These are phyloP conservation scores for Rotaria socialis DNA, from an alignment of 2,888 invertebrate species.

Conservation along the genomic window DNA sequence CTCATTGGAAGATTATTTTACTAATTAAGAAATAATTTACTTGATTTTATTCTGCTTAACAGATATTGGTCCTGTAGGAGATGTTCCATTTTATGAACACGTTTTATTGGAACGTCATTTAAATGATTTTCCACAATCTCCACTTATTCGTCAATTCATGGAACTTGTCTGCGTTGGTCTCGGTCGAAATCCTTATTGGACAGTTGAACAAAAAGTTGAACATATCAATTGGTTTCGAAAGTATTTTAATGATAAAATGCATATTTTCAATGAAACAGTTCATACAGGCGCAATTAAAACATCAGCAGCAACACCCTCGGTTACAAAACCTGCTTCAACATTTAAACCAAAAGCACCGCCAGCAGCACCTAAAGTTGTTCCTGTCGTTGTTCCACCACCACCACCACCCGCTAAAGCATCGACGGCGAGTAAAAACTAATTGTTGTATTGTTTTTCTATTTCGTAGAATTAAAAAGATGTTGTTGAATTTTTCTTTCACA, in stretches of 20 bases:
- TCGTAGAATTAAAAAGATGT: constrained; percentile 15
- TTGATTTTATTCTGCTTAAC: constrained; percentile 50
- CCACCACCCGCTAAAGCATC: background rate
- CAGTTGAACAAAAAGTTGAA: constrained; percentile 77
- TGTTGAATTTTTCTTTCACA: constrained; percentile 21
- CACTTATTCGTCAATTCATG: constrained; percentile 93
- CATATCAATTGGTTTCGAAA: constrained; percentile 85
- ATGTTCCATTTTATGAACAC: constrained; percentile 82
- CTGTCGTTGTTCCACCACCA: background rate
- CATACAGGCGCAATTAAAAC: constrained; percentile 40
- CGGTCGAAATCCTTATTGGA: constrained; percentile 86
- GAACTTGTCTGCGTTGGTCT: constrained; percentile 86
- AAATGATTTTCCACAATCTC: constrained; percentile 76
- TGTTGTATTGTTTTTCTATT: constrained; percentile 26
- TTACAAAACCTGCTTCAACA: background rate
- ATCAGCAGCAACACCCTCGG: background rate
- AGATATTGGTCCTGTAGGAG: constrained; percentile 59
- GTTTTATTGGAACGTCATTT: constrained; percentile 82
- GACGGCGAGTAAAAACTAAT: constrained; percentile 25
- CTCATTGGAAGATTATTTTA: no score
- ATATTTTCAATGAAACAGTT: constrained; percentile 42
- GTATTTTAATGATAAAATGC: constrained; percentile 74
- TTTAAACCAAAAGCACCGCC: background rate
- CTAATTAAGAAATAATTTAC: no score
- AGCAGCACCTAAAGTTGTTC: background rate